These are phyloP conservation scores for Dreissena polymorpha DNA, from an alignment of 1,140 invertebrate genomes.

Conservation along the genomic window DNA sequence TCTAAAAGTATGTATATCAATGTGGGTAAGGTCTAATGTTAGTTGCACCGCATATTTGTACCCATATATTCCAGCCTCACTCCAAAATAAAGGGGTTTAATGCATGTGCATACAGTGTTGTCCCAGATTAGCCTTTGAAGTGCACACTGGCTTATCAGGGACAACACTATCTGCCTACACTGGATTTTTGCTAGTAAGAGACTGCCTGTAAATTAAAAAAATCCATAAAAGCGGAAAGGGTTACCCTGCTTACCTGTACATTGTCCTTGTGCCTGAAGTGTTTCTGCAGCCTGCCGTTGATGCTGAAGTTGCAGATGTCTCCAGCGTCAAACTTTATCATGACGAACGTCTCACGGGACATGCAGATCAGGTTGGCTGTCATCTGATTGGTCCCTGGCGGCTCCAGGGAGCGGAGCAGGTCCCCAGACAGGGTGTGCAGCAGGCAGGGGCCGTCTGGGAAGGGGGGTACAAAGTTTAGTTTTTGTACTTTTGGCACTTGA, in stretches of 20 bases:
- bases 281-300: constrained; percentile 77
- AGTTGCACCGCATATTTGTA: background rate
- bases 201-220: too few relatives aligned
- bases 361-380: constrained; percentile 93
- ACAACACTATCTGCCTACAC: too few relatives aligned
- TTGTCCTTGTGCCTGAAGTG: constrained; percentile 90
- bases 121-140: too few relatives aligned
- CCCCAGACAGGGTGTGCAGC: constrained; percentile 98
- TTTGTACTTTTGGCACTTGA: too few relatives aligned
- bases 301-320: constrained; percentile 89
- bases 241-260: constrained; percentile 87
- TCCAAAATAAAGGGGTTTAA: background rate
- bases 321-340: constrained; percentile 96
- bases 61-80: background rate
- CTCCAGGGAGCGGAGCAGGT: constrained; percentile 95
- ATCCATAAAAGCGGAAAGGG: too few relatives aligned
- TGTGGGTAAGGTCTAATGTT: background rate
- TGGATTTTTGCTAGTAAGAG: too few relatives aligned
- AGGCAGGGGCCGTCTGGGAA: constrained; percentile 93
- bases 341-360: constrained; percentile 98
- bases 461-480: constrained; percentile 24
- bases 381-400: constrained; percentile 82
- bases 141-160: too few relatives aligned
- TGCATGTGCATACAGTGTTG: too few relatives aligned
- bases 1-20: background rate